Base-by-base conservation (phyloP, 2,113 vertebrate species). In the Oryctolagus cuniculus region DNA sequence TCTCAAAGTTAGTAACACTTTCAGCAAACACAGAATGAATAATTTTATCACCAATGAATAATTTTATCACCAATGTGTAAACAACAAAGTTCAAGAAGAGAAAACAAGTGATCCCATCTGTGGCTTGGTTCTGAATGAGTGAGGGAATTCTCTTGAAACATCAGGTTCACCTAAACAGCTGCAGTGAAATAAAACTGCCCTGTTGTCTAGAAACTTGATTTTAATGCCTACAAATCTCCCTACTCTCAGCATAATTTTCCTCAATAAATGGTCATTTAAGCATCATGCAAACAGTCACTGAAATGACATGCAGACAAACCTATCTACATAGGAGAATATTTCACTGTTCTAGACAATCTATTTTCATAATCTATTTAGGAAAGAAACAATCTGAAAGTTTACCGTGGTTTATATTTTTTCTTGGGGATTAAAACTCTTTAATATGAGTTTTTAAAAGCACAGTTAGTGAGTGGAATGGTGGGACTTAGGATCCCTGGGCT, bases 301-400 rank as follows among this genome's bases (percentile, higher is more conserved):
- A 87, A 87, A 87, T 81, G 44, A 44, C 24, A 15, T 64, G 4
- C 27, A 74, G 77, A 58, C 66, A 90, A 92, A 83, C 58, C 44
- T 73, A 58, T 72, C 85, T 87, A 53, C 69, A 38, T 70, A 86
- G 77, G 87, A 91, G 66, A 88, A 82, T 58, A 49, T 63, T 84
- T 90, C 29, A 29, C 19, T 87, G 82, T 91, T 91, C 89, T 89
- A n/a, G 94, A 97, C 96, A 97, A 93, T 97, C 95, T 92, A 70
- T 91, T 87, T 95, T 92, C 87, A 75, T 85, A 89, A 89, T 79
- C 92, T 94, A 63, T 93, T 84, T 92, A 95, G 87, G 80, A 83
- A 86, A 93, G 70, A 77, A 89, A 84, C 77, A 92, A 78, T 85
- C 77, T 91, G 73, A 93, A 95, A 81, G 49, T 63, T 93, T 89